Conservation (phyloP, 64 coral and sea anemone genomes). For the Stichodactyla helianthus region DNA sequence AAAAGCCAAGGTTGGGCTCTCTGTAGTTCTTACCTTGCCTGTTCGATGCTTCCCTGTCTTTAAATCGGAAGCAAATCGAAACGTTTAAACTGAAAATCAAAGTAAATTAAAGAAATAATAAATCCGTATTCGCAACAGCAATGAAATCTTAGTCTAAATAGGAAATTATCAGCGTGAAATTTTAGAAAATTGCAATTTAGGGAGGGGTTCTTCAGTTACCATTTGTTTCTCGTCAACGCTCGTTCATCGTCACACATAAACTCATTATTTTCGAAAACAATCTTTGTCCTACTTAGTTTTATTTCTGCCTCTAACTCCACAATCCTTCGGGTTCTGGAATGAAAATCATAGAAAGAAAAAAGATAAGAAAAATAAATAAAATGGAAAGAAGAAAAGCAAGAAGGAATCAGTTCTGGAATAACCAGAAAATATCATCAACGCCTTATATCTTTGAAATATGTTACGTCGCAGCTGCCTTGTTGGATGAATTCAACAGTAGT, state of each 20-base stretch:
- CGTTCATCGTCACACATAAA: conserved; percentile 15
- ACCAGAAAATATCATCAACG: no score
- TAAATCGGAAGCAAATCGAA: conserved; percentile 29
- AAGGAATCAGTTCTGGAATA: no score
- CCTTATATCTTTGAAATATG: no score
- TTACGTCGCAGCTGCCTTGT: no score
- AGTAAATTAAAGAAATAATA: neutral
- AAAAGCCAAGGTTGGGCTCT: no score
- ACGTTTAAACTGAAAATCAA: conserved; percentile 24
- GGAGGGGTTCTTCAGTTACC: conserved; percentile 18
- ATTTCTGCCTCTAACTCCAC: conserved; percentile 28
- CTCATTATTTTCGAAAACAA: conserved; percentile 34
- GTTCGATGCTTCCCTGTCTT: conserved; percentile 13
- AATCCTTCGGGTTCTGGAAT: conserved; percentile 25
- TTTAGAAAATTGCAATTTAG: neutral
- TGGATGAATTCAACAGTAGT: no score
- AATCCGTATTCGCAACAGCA: neutral
- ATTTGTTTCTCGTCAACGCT: conserved; percentile 28
- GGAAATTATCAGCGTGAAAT: neutral
- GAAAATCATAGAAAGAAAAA: neutral
- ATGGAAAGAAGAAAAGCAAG: neutral
- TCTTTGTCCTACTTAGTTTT: conserved; percentile 23
- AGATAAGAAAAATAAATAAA: neutral
- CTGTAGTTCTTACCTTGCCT: conserved; percentile 3
- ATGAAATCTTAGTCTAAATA: neutral